phyloP scores from a whole-genome alignment of 2,888 invertebrate species.

The Aricia artaxerxes region DNA sequence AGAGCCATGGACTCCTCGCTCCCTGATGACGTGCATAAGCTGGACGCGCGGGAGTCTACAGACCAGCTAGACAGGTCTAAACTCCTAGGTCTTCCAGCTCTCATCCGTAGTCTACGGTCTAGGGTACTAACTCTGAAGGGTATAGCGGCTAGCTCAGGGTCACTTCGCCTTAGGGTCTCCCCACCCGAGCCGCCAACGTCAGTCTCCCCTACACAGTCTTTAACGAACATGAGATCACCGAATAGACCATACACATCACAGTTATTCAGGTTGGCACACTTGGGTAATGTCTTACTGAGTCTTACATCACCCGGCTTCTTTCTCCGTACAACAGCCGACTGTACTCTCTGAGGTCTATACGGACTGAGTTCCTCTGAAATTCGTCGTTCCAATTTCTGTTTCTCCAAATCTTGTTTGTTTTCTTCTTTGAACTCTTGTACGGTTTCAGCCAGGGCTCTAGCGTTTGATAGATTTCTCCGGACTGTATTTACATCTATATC shows the following conservation, averaged over 20 bases:
- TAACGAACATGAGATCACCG: conserved; percentile 93
- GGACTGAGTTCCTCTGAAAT: conserved; percentile 81
- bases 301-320: conserved; percentile 79
- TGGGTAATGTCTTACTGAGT: conserved; percentile 89
- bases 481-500: conserved; percentile 72
- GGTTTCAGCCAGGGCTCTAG: conserved; percentile 60
- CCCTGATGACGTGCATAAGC: conserved; percentile 91
- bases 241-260: conserved; percentile 95
- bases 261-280: conserved; percentile 84
- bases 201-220: conserved; percentile 90
- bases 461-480: conserved; percentile 68
- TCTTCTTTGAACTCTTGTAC: conserved; percentile 71
- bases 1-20: conserved; percentile 91
- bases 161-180: conserved; percentile 88
- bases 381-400: conserved; percentile 83
- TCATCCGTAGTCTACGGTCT: conserved; percentile 89
- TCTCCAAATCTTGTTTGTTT: conserved; percentile 63
- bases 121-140: conserved; percentile 91
- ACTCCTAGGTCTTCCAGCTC: conserved; percentile 89
- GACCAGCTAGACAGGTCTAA: conserved; percentile 93
- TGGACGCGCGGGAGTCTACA: conserved; percentile 91
- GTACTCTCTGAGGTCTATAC: conserved; percentile 69
- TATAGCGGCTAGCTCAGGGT: conserved; percentile 91
- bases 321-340: conserved; percentile 67
- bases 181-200: conserved; percentile 86